A percentile compares a stretch with the other conserved stretches of the same genome.
phyloP scores from a whole-genome alignment of 2,797 vertebrate genomes.

The Phoeniculus purpureus region DNA sequence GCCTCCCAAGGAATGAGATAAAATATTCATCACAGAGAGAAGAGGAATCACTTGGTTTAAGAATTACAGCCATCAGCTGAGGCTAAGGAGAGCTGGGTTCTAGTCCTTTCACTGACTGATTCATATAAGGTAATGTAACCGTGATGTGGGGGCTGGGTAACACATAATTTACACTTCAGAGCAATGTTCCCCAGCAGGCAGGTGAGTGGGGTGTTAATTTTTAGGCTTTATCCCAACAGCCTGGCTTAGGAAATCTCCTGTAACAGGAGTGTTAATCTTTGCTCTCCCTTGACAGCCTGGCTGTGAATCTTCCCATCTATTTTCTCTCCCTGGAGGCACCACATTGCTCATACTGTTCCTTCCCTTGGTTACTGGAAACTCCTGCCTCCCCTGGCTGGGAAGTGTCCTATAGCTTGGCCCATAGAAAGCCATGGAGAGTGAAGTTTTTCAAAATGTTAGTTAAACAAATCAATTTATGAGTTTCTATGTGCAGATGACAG shows the following conservation, averaged over 20 bases:
- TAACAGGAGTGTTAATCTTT: neutral
- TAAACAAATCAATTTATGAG: neutral
- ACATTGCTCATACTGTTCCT: neutral
- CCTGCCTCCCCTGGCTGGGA: neutral
- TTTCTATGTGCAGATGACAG: neutral
- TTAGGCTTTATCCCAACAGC: neutral
- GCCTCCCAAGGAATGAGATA: neutral
- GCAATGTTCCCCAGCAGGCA: neutral
- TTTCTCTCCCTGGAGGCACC: neutral
- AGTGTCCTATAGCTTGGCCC: neutral
- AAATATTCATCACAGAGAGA: neutral
- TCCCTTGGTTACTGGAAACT: neutral
- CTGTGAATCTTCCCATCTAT: neutral
- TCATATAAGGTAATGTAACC: neutral
- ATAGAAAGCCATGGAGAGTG: neutral
- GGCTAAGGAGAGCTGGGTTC: neutral
- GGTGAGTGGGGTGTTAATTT: neutral
- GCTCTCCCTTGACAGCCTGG: neutral
- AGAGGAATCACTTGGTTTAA: neutral
- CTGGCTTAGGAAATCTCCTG: neutral
- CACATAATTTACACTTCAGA: neutral
- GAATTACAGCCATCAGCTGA: neutral
- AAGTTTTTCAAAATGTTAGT: neutral
- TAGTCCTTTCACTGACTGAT: neutral
- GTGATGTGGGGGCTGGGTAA: neutral